Conservation (phyloP, 1,140 invertebrate genomes). For the Trigoniulus corallinus region DNA sequence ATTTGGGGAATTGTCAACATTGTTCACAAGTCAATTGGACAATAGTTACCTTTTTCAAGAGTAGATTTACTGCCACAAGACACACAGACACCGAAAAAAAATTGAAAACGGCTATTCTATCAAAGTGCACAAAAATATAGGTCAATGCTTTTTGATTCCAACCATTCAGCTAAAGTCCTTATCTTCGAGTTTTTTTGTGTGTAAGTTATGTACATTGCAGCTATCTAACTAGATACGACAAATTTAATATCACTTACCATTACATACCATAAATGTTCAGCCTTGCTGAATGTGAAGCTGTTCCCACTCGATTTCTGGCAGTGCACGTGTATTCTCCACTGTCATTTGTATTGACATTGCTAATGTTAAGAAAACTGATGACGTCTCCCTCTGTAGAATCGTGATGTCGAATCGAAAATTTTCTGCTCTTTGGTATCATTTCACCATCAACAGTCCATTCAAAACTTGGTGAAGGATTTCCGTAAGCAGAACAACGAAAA, state of each 20-base stretch:
- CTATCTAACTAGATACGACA: no score
- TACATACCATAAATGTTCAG: conserved; percentile 75
- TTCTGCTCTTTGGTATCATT: conserved; percentile 43
- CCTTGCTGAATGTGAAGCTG: conserved; percentile 63
- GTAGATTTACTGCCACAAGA: no score
- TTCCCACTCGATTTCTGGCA: conserved; percentile 79
- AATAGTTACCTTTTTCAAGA: no score
- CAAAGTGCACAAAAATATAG: no score
- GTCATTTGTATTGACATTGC: conserved; percentile 76
- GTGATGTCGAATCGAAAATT: conserved; percentile 76
- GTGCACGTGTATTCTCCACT: conserved; percentile 84
- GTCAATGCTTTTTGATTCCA: no score
- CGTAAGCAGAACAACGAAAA: conserved; percentile 61
- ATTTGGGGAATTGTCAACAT: no score
- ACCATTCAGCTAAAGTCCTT: no score
- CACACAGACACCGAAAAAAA: no score
- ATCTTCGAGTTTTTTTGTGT: no score
- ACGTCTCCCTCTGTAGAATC: conserved; percentile 71
- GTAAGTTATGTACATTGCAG: not conserved
- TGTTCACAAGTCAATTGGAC: no score
- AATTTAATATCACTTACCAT: conserved; percentile 12
- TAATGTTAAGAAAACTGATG: conserved; percentile 84
- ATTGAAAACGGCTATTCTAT: no score
- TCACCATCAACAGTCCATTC: conserved; percentile 83
- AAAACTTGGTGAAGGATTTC: conserved; percentile 90